These are phyloP conservation scores for Muntiacus muntjak DNA, from an alignment of 2,113 vertebrate species.

Conservation along the genomic window DNA sequence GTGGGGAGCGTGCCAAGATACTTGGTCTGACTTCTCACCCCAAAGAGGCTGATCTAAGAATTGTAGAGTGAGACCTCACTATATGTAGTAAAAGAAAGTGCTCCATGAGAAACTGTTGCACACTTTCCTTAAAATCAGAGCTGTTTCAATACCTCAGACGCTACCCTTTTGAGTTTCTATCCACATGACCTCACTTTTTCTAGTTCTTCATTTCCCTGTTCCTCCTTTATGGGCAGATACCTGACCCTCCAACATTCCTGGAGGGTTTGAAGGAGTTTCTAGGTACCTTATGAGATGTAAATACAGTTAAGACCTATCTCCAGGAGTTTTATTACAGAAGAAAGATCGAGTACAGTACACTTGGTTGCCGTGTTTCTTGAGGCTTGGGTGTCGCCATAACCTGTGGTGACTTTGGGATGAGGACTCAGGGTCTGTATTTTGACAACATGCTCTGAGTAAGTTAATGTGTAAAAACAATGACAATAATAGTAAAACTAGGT, in stretches of 20 bases:
- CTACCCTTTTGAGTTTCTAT: not conserved
- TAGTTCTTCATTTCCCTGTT: not conserved
- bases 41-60: not conserved
- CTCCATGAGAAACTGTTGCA: not conserved
- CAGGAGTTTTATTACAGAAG: not conserved
- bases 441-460: not conserved
- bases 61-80: not conserved
- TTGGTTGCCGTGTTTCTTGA: not conserved
- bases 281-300: not conserved
- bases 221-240: not conserved
- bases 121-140: not conserved
- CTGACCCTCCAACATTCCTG: not conserved
- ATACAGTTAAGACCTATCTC: not conserved
- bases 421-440: not conserved
- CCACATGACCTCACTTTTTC: not conserved
- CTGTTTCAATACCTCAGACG: not conserved
- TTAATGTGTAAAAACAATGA: not conserved
- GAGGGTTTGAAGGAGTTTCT: not conserved
- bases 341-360: not conserved
- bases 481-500: not conserved
- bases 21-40: not conserved
- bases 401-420: not conserved
- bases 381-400: not conserved
- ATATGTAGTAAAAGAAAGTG: not conserved
- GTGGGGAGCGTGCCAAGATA: not conserved